Base-by-base conservation (phyloP, 1,140 invertebrate species). In the Drosophila albomicans region DNA sequence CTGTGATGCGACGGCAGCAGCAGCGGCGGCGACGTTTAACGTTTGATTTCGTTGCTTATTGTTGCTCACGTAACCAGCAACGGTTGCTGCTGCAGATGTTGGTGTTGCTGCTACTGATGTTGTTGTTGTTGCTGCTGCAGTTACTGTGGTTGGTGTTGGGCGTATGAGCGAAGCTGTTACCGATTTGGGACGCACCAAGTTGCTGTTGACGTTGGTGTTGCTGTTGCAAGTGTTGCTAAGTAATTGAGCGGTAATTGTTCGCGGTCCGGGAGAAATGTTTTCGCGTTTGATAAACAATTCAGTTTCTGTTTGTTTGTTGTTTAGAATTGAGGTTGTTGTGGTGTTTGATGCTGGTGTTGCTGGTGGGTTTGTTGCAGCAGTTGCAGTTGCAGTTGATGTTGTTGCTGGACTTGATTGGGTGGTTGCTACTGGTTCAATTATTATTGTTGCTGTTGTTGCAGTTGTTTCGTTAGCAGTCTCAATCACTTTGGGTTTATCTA, bases 151-250 rank as follows among this genome's bases (percentile, higher is more conserved):
- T 7, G 88, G 56, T 38, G 59, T 76, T n/a, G 77, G 68, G 41
- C 91, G 82, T 63, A 92, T 91, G 41, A 92, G 72, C 49, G 91
- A 92, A 49, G 91, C 91, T 5, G 91, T 92, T 51, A 92, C 91
- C 59, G 91, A 92, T 76, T 92, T 92, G 43, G 91, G 91, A 56
- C 85, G 82, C 56, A 81, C 48, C 65, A 65, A 61, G 13, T 61
- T 74, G 56, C n/a, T 46, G 46, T 54, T 64, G 41, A 46, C 66
- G 45, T 67, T 64, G 66, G 7, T 67, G 48, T 10, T 56, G 16
- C 3, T 72, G 32, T 13, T 81, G 51, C 38, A 25, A 25, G 20
- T 70, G 32, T 73, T 78, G 57, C 46, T 67, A 16, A 74, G 45
- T 32, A 89, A 61, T 63, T 89, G 87, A 13, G 85, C 69, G 38